Percentiles rank a stretch among this genome's conserved stretches.
Evolutionary conservation across 2,797 vertebrate species (phyloP).

Genomic region (Heliangelus exortis): DNA sequence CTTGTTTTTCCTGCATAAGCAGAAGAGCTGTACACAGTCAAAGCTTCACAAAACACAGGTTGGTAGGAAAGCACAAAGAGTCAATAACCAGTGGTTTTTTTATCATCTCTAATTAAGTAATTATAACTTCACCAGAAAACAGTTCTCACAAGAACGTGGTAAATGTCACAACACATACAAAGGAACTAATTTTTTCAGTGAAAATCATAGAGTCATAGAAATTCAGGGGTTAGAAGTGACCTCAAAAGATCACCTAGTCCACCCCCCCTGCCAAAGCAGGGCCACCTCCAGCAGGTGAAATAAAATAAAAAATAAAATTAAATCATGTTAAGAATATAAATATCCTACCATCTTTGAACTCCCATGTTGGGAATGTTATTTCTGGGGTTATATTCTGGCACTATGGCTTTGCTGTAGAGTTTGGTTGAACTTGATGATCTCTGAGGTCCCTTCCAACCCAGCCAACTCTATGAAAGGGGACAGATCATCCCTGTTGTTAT

Average conservation of each 20-base stretch:
- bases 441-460: too few species aligned
- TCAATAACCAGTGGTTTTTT: background rate
- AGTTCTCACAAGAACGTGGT: background rate
- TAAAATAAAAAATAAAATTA: background rate
- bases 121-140: background rate
- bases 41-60: background rate
- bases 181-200: background rate
- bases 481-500: background rate
- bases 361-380: background rate
- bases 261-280: too few species aligned
- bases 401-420: background rate
- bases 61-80: background rate
- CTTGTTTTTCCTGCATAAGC: background rate
- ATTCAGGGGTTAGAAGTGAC: too few species aligned
- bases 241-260: too few species aligned
- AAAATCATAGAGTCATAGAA: background rate
- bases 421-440: too few species aligned
- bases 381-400: slow-evolving; percentile 2
- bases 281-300: too few species aligned
- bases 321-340: background rate
- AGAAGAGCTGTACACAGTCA: background rate
- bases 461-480: too few species aligned
- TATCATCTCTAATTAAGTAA: background rate
- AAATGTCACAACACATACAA: background rate
- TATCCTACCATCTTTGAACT: slow-evolving; percentile 1